A percentile compares a stretch with the other conserved stretches of the same genome.
phyloP scores from a whole-genome alignment of 2,888 invertebrate species.

The Lithophane ornitopus region DNA sequence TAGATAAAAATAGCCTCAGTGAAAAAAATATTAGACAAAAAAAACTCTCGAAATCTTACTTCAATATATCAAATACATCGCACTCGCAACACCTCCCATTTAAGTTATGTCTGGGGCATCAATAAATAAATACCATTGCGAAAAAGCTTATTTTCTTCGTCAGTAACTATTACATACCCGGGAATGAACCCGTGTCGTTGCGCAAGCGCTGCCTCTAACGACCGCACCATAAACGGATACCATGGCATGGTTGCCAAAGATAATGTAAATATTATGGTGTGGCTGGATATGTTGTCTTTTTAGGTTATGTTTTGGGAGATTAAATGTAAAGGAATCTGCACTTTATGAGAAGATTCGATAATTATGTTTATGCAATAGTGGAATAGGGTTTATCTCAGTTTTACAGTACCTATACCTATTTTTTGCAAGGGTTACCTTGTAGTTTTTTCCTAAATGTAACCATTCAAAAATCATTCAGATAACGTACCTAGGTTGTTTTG shows the following conservation, averaged over 20 bases:
- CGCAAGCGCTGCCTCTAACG: constrained; percentile 59
- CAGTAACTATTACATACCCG: constrained; percentile 39
- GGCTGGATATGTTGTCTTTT: constrained; percentile 11
- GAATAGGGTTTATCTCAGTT: no score
- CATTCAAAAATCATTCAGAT: no score
- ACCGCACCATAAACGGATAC: constrained; percentile 55
- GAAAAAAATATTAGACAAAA: no score
- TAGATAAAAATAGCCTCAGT: no score
- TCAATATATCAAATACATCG: constrained; percentile 13
- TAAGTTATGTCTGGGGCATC: constrained; percentile 21
- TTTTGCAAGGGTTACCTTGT: no score
- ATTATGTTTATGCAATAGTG: no score
- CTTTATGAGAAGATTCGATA: not conserved
- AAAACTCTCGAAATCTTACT: not conserved
- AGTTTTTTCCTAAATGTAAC: no score
- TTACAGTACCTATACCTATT: no score
- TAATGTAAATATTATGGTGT: constrained; percentile 26
- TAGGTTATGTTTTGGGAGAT: not conserved
- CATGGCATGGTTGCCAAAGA: constrained; percentile 50
- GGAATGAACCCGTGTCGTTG: constrained; percentile 62
- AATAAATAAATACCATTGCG: constrained; percentile 61
- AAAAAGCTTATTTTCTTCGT: constrained; percentile 52
- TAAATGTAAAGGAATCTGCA: not conserved
- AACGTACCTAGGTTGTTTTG: no score
- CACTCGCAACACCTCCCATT: constrained; percentile 3